phyloP scores from a whole-genome alignment of 2,113 vertebrate genomes.

The Rana temporaria region DNA sequence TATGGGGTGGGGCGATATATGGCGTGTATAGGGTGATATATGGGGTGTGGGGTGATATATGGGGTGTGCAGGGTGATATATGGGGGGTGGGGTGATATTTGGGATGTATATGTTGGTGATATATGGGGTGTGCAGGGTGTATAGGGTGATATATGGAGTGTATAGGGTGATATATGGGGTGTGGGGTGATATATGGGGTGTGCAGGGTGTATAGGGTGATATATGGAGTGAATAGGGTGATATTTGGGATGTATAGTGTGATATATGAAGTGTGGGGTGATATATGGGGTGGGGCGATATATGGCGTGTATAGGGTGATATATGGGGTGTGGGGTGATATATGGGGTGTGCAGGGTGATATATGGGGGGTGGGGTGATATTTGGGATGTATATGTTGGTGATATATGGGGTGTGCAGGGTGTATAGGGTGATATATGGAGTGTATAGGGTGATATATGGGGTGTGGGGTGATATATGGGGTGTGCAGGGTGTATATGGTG shows the following conservation, averaged over 20 bases:
- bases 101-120: no score
- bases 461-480: no score
- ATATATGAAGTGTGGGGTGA: background rate
- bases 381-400: no score
- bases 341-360: background rate
- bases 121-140: no score
- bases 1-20: no score
- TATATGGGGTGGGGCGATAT: no score
- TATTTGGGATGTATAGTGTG: background rate
- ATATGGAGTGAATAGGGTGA: no score
- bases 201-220: background rate
- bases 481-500: background rate
- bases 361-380: background rate
- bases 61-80: background rate
- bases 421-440: no score
- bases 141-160: no score
- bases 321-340: background rate
- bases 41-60: background rate
- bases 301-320: background rate
- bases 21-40: background rate
- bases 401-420: no score
- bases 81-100: background rate
- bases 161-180: no score
- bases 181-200: background rate
- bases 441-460: no score